Evolutionary conservation across 2,888 invertebrate species (phyloP).

Genomic region (Caenorhabditis japonica): DNA sequence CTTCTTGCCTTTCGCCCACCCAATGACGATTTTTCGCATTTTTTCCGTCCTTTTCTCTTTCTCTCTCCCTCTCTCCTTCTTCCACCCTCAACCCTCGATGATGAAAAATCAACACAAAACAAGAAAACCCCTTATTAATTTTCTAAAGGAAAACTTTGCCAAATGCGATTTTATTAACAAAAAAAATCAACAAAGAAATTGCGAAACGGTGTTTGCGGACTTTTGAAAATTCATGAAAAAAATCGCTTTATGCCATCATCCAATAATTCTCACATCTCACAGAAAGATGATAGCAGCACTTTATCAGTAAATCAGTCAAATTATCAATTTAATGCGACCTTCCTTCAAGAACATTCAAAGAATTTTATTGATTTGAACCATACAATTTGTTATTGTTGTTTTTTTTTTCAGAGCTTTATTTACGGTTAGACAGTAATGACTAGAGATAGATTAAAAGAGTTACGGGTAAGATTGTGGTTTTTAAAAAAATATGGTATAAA

Average conservation of each 20-base stretch:
- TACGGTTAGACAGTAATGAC: slow-evolving; percentile 32
- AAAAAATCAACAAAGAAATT: slow-evolving; percentile 4
- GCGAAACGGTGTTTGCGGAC: too few species aligned
- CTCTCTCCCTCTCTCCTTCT: slow-evolving; percentile 4
- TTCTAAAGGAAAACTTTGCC: not conserved
- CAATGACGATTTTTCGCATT: too few species aligned
- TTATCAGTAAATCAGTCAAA: too few species aligned
- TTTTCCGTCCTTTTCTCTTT: slow-evolving; percentile 3
- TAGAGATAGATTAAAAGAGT: slow-evolving; percentile 52
- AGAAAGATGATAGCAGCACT: too few species aligned
- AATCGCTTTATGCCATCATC: too few species aligned
- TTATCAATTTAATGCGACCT: too few species aligned
- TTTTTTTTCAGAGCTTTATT: slow-evolving; percentile 23
- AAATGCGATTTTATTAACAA: not conserved
- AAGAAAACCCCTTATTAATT: slow-evolving; percentile 10
- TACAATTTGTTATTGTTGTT: too few species aligned
- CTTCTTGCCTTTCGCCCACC: slow-evolving; percentile 7
- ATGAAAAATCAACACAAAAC: not conserved
- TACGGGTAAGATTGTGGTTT: slow-evolving; percentile 26
- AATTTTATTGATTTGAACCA: too few species aligned
- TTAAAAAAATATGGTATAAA: too few species aligned
- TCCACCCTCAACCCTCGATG: not conserved
- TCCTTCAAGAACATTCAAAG: too few species aligned
- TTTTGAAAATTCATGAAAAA: too few species aligned
- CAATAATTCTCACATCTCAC: too few species aligned